A percentile compares a stretch with the other conserved stretches of the same genome.
phyloP scores from a whole-genome alignment of 2,797 vertebrate species.

The Luscinia megarhynchos region DNA sequence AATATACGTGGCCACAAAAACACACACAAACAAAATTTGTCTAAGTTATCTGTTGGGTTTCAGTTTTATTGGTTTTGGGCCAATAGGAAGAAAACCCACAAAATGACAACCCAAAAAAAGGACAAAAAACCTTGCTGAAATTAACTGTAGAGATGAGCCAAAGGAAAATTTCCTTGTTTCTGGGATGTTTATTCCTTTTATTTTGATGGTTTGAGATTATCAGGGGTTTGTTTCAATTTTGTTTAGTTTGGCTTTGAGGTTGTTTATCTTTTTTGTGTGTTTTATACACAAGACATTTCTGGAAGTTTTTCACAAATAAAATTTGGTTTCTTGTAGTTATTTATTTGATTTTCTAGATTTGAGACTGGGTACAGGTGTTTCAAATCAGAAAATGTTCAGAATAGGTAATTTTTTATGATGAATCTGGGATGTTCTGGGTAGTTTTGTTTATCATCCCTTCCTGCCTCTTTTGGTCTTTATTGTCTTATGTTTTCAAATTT shows the following conservation, averaged over 20 bases:
- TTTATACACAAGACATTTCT: not conserved
- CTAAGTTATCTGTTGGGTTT: not conserved
- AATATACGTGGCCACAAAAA: not conserved
- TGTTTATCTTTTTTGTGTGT: not conserved
- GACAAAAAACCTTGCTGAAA: not conserved
- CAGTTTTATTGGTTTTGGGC: not conserved
- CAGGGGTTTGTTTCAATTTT: not conserved
- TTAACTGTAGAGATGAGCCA: not conserved
- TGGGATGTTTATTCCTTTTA: not conserved
- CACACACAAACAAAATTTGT: not conserved
- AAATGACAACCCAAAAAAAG: rapidly evolving
- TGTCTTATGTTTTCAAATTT: not conserved
- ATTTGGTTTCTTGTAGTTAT: not conserved
- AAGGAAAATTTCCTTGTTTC: not conserved
- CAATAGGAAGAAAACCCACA: not conserved
- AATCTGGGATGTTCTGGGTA: not conserved
- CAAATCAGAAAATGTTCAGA: not conserved
- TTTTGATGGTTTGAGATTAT: not conserved
- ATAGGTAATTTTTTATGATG: not conserved
- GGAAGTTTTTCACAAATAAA: not conserved
- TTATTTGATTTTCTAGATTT: not conserved
- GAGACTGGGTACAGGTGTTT: not conserved
- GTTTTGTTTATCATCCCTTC: not conserved
- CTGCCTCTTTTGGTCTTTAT: not conserved
- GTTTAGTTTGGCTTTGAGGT: rapidly evolving